A percentile compares a stretch with the other conserved stretches of the same genome.
Conservation (phyloP, 2,797 vertebrate species). For the Betta splendens region DNA sequence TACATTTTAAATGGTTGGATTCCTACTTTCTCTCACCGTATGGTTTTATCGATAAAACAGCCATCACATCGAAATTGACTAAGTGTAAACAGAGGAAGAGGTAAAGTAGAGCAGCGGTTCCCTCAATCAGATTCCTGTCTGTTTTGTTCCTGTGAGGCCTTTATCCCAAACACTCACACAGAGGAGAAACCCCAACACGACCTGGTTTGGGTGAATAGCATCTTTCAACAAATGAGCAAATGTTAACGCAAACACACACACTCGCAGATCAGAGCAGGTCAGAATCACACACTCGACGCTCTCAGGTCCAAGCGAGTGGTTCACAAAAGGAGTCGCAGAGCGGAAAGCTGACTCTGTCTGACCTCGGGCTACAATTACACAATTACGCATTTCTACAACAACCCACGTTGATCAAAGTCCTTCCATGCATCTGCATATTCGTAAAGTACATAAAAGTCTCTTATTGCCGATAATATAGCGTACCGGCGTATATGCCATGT, state of each 20-base stretch:
- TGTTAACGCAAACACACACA: background rate
- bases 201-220: constrained; percentile 15
- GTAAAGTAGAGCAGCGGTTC: too few species aligned
- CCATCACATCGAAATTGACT: background rate
- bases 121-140: too few species aligned
- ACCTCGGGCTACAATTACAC: background rate
- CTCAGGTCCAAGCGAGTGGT: constrained; percentile 30
- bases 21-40: constrained; percentile 17
- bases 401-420: too few species aligned
- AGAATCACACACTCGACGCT: constrained; percentile 17
- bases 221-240: constrained; percentile 5
- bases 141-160: too few species aligned
- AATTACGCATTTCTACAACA: too few species aligned
- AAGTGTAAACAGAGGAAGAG: too few species aligned
- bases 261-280: constrained; percentile 1
- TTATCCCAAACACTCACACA: constrained; percentile 41
- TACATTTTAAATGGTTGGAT: constrained; percentile 42
- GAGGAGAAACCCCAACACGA: constrained; percentile 38
- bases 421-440: too few species aligned
- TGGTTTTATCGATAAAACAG: background rate
- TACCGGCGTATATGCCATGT: too few species aligned
- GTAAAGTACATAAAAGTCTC: too few species aligned
- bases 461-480: too few species aligned
- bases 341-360: background rate
- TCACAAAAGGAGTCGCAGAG: constrained; percentile 26